A percentile compares a stretch with the other conserved stretches of the same genome.
phyloP scores from a whole-genome alignment of 1,140 invertebrate genomes.

The Drosophila suzukii region DNA sequence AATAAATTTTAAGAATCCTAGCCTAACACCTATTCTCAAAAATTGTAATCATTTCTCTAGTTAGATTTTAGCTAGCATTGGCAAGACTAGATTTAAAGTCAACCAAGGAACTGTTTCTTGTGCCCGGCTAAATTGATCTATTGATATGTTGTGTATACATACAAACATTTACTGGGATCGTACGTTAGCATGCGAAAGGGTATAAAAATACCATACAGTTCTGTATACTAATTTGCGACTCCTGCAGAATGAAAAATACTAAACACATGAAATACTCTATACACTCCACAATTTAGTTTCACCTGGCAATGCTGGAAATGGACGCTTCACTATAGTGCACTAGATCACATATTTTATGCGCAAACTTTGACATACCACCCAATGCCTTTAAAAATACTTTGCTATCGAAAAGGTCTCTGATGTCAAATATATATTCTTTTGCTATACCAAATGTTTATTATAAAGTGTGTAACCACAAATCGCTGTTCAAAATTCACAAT shows the following conservation, averaged over 20 bases:
- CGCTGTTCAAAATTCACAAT: background rate
- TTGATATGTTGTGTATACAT: background rate
- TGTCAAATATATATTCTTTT: background rate
- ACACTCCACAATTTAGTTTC: conserved; percentile 37
- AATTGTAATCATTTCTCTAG: background rate
- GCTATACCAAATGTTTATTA: background rate
- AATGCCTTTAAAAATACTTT: background rate
- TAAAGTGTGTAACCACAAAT: background rate
- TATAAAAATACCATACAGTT: conserved; percentile 1
- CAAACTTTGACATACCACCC: background rate
- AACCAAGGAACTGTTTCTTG: background rate
- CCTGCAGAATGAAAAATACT: background rate
- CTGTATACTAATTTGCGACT: background rate
- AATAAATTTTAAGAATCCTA: no score
- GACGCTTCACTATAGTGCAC: conserved; percentile 36
- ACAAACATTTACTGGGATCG: background rate
- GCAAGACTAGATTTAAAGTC: no score
- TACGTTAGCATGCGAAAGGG: background rate
- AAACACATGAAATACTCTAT: conserved; percentile 2
- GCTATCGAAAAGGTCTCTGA: no score
- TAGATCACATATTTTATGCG: background rate
- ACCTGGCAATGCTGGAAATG: conserved; percentile 61
- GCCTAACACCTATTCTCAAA: background rate
- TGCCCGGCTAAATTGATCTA: background rate
- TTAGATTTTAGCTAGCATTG: no score